phyloP scores from a whole-genome alignment of 2,888 invertebrate genomes.

The Boloria selene region DNA sequence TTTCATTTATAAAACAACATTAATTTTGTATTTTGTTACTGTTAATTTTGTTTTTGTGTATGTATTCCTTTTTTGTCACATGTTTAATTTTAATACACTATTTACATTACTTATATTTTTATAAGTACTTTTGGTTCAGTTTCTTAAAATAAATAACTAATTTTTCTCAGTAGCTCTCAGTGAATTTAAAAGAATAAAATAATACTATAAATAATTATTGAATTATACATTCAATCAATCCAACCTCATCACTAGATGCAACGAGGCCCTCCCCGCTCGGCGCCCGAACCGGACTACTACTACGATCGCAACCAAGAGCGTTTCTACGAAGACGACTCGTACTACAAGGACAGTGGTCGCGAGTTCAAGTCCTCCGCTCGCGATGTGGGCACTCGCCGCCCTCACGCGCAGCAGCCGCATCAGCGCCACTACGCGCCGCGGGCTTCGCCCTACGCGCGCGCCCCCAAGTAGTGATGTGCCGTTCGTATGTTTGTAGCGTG shows the following conservation, averaged over 20 bases:
- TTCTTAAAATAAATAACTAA: no score
- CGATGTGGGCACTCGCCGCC: constrained; percentile 68
- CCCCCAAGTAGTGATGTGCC: constrained; percentile 60
- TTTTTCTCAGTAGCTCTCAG: no score
- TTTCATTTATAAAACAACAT: no score
- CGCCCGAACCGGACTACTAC: constrained; percentile 86
- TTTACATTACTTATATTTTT: no score
- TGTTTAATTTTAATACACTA: no score
- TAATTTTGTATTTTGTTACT: no score
- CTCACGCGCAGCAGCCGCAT: constrained; percentile 41
- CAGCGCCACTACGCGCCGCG: constrained; percentile 53
- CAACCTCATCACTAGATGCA: constrained; percentile 22
- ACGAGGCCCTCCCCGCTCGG: constrained; percentile 79
- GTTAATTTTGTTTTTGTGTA: no score
- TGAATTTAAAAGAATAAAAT: no score
- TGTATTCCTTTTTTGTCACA: no score
- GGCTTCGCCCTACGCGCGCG: constrained; percentile 67
- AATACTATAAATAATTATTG: no score
- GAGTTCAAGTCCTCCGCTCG: constrained; percentile 67
- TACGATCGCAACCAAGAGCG: constrained; percentile 81
- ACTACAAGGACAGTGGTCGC: constrained; percentile 57
- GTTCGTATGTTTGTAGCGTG: constrained; percentile 43
- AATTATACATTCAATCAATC: no score
- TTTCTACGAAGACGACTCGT: constrained; percentile 69
- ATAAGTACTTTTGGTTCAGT: no score